Percentiles rank a stretch among this genome's conserved stretches.
Conservation (phyloP, 2,113 vertebrate genomes). For the Nasalis larvatus region DNA sequence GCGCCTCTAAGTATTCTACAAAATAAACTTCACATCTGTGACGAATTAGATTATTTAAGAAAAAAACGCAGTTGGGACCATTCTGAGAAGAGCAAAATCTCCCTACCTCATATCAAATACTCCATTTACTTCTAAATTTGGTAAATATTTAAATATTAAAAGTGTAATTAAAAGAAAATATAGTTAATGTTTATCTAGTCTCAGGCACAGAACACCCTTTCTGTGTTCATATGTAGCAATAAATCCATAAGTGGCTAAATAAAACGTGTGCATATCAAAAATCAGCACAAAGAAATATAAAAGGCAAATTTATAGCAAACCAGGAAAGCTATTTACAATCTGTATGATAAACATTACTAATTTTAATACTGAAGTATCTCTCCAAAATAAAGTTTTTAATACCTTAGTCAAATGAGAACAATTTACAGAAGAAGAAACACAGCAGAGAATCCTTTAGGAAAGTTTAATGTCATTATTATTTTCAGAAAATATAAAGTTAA, state of each 20-base stretch:
- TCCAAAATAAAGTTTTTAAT: background rate
- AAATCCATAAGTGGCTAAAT: background rate
- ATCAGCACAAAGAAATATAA: background rate
- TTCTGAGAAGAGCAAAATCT: background rate
- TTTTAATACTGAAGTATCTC: background rate
- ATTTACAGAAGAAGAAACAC: background rate
- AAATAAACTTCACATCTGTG: background rate
- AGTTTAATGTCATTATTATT: background rate
- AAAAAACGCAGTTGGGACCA: background rate
- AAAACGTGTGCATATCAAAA: background rate
- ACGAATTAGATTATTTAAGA: background rate
- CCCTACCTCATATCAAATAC: background rate
- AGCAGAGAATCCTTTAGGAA: background rate
- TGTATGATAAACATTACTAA: background rate
- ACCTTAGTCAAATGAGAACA: background rate
- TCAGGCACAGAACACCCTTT: background rate
- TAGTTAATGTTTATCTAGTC: background rate
- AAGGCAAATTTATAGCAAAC: background rate
- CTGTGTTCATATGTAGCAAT: background rate
- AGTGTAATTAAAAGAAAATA: background rate
- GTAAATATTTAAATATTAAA: background rate
- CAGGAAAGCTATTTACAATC: background rate
- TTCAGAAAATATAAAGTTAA: background rate
- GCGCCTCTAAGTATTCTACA: background rate
- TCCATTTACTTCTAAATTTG: background rate